Conservation (phyloP, 2,888 invertebrate species). For the Pantelozetes paolii region DNA sequence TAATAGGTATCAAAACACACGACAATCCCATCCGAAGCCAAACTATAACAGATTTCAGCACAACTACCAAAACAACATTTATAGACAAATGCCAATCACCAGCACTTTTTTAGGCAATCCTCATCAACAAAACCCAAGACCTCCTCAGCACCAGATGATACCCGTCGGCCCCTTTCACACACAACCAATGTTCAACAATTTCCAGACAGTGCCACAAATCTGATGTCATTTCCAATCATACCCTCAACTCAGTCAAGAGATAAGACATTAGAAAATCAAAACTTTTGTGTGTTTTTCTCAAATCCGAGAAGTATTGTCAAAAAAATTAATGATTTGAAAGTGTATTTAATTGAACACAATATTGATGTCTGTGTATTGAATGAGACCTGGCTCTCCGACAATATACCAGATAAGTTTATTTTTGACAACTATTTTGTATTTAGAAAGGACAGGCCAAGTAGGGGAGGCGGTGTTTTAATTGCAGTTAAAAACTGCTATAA, state of each 20-base stretch:
- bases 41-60: too few species aligned
- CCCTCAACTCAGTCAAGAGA: neutral
- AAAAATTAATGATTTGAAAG: constrained; percentile 2
- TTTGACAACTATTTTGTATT: constrained; percentile 2
- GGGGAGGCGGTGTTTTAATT: constrained; percentile 11
- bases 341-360: neutral
- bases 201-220: too few species aligned
- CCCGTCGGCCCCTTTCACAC: too few species aligned
- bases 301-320: neutral
- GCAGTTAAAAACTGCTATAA: constrained; percentile 1
- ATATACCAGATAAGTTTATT: neutral
- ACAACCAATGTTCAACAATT: too few species aligned
- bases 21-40: too few species aligned
- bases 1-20: too few species aligned
- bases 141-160: too few species aligned
- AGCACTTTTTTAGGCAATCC: too few species aligned
- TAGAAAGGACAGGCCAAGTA: neutral
- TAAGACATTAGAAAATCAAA: neutral
- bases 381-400: neutral
- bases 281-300: neutral
- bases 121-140: too few species aligned
- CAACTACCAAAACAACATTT: too few species aligned
- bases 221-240: too few species aligned
- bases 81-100: too few species aligned
- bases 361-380: neutral